phyloP scores from a whole-genome alignment of 2,888 invertebrate genomes.

The Salticus scenicus region DNA sequence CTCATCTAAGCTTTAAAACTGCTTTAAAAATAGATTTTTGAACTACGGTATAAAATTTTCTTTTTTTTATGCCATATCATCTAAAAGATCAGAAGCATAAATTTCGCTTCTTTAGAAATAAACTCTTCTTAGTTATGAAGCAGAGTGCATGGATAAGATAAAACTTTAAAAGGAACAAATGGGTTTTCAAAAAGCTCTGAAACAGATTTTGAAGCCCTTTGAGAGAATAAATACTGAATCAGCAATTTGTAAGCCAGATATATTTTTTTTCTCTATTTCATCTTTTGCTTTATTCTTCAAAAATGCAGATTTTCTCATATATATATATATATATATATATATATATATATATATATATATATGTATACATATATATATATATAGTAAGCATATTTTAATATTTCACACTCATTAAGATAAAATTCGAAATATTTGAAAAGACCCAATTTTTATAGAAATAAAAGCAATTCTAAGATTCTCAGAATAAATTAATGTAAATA shows the following conservation, averaged over 20 bases:
- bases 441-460: too few species aligned
- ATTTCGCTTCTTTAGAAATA: neutral
- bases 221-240: constrained; percentile 13
- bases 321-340: too few species aligned
- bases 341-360: too few species aligned
- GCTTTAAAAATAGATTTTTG: too few species aligned
- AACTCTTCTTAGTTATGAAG: neutral
- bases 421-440: too few species aligned
- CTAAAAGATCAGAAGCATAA: neutral
- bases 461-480: too few species aligned
- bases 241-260: constrained; percentile 12
- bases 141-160: neutral
- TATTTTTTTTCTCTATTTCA: neutral
- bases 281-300: neutral
- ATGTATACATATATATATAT: too few species aligned
- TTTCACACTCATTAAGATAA: too few species aligned
- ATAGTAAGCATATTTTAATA: too few species aligned
- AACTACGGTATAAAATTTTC: too few species aligned
- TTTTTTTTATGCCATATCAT: neutral
- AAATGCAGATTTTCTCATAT: neutral
- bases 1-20: too few species aligned
- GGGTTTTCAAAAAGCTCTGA: neutral
- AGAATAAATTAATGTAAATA: too few species aligned
- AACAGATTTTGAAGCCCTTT: neutral
- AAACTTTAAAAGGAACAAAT: constrained; percentile 5